Evolutionary conservation across 1,140 invertebrate species (phyloP), one percentile per base, ranked within the genome.

Genomic region (Diprion similis): DNA sequence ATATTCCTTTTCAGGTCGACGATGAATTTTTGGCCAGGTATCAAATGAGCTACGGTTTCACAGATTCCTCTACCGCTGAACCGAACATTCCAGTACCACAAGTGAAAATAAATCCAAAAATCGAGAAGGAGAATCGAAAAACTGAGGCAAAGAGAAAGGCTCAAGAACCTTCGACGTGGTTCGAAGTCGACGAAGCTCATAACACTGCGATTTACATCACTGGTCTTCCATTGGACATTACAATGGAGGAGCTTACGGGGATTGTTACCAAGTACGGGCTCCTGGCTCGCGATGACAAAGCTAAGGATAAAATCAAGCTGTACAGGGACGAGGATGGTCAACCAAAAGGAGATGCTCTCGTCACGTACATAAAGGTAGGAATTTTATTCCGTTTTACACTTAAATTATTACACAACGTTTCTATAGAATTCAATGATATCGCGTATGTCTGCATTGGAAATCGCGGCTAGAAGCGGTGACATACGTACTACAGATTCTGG

Each of bases 201-300:
- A 99, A 98, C 81, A 98, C 96, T 1, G 98, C 98, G 87, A 97
- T 99, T 1, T 99, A 99, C 90, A 97, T 99, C 1, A 94, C 93
- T 9, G 96, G 97, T 84, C 89, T 99, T 74, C 98, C 98, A 0
- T 77, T 92, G 68, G 95, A 98, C 80, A 94, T 97, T 59, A 98
- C 94, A 0, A 93, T 98, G 82, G 93, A 98, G 75, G 94, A 96
- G 84, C 95, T 98, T 88, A 91, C 95, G 10, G 94, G 97, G 82
- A 85, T 99, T 11, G 99, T 99, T 94, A 92, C 92, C 78, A 99
- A 99, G 88, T 99, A 95, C 91, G 98, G 98, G n/a, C 89, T 99
- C 19, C 92, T 99, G 17, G 95, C 97, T 89, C 92, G 94, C 78
- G 98, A 99, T 88, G 91, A 94, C 0, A 90, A 91, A 47, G 93